Base-by-base conservation (phyloP, 2,113 vertebrate species). In the Hydrolagus affinis region DNA sequence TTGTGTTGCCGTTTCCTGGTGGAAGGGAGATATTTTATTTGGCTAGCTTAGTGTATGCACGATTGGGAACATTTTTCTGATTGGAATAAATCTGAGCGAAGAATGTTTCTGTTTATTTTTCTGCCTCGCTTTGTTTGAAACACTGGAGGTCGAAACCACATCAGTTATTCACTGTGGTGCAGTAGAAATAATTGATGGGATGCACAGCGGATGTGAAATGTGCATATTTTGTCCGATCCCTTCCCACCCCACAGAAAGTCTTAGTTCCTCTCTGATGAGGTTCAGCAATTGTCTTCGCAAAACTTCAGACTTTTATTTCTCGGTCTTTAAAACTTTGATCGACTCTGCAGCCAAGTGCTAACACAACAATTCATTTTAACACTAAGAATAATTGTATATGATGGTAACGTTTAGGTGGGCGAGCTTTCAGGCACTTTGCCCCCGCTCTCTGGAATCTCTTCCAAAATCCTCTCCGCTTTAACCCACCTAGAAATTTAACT, bases 11-110 rank as follows among this genome's bases (percentile, higher is more conserved):
- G 89, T 95, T 96, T 97, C 95, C 95, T 95, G 91, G 89, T 93
- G 93, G 92, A 94, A 92, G 91, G 88, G 86, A 86, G 89, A 88
- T 97, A 92, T 99, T 98, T 97, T 94, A 94, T 94, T 99, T 98
- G 96, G 97, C 95, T 87, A 44, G 89, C 86, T 88, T 86, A 88
- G 89, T 89, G 74, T 88, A 88, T 91, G 92, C 89, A 97, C 94
- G 97, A 95, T 66, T 83, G 92, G 92, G 93, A 93, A 93, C 91
- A 91, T 94, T 96, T 98, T 94, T 99, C 90, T 94, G 94, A 92
- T 88, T 89, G 90, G 90, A 92, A 87, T 93, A 90, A 89, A 89
- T 87, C 88, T 91, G 91, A n/a, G 85, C 86, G 89, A 92, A 94
- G 91, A 93, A 92, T 94, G 94, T 93, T 88, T 87, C 87, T 93